These are phyloP conservation scores for Catocala nupta DNA, from an alignment of 2,888 invertebrate species.

Conservation along the genomic window DNA sequence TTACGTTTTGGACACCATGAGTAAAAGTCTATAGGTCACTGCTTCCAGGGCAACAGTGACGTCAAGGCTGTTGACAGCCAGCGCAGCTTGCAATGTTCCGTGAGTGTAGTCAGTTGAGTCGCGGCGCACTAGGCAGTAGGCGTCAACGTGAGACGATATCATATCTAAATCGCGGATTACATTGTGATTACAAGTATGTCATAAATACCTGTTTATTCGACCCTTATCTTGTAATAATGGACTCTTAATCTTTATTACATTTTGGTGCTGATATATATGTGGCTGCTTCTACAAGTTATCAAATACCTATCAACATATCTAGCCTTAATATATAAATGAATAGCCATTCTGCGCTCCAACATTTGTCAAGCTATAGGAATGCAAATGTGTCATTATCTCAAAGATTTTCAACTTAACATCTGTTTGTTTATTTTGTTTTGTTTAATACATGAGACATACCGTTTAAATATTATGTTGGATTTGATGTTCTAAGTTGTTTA, in stretches of 20 bases:
- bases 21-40: neutral
- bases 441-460: no score
- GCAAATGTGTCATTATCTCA: no score
- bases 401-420: no score
- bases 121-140: slow-evolving; percentile 18
- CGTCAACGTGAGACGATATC: slow-evolving; percentile 23
- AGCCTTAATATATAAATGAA: no score
- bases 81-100: neutral
- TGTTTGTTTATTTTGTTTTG: no score
- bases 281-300: neutral
- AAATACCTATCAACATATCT: neutral
- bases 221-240: slow-evolving; percentile 12
- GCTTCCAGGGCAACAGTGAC: neutral
- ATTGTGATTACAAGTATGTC: slow-evolving; percentile 31
- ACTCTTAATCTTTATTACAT: slow-evolving; percentile 4
- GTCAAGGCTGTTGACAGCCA: neutral
- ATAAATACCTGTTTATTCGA: slow-evolving; percentile 10
- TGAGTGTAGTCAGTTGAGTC: slow-evolving; percentile 3
- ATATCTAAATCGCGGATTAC: slow-evolving; percentile 47
- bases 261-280: neutral
- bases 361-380: no score
- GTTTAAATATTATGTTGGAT: no score
- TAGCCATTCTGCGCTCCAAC: no score
- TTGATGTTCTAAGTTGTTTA: no score
- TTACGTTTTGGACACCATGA: neutral